phyloP scores from a whole-genome alignment of 2,113 vertebrate species.

The Bufo gargarizans region DNA sequence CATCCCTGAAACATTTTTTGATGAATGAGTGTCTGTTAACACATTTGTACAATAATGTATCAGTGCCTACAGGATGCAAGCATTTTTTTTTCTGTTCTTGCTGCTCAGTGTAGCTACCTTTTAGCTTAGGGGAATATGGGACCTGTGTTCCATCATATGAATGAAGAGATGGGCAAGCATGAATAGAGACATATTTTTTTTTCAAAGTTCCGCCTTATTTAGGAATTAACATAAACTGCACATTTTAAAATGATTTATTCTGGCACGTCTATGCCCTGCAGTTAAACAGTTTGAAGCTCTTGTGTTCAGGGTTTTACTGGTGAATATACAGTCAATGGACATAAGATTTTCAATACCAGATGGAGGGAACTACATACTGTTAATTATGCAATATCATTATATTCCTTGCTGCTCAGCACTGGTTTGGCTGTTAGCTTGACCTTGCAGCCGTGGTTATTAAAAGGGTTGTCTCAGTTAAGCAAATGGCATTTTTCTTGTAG shows the following conservation, averaged over 20 bases:
- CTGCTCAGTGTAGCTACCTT: too few relatives aligned
- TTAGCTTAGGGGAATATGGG: too few relatives aligned
- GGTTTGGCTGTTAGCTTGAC: neutral
- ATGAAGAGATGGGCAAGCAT: too few relatives aligned
- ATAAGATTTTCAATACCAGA: neutral
- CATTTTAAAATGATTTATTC: neutral
- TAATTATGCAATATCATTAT: conserved; percentile 1
- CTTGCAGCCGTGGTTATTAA: neutral
- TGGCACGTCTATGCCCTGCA: neutral
- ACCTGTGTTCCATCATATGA: too few relatives aligned
- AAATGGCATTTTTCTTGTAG: neutral
- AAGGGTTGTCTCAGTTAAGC: too few relatives aligned
- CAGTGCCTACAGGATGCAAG: too few relatives aligned
- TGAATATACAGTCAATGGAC: neutral
- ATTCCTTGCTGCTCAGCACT: conserved; percentile 2
- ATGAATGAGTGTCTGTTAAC: too few relatives aligned
- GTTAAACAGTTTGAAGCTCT: neutral
- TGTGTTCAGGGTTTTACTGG: neutral
- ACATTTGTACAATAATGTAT: too few relatives aligned
- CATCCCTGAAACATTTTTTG: too few relatives aligned
- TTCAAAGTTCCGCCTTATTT: neutral
- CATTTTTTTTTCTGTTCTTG: too few relatives aligned
- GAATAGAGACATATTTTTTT: too few relatives aligned
- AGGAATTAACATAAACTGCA: neutral
- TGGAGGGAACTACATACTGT: neutral